Evolutionary conservation across 1,140 invertebrate genomes (phyloP).

Genomic region (Melipona quadrifasciata): DNA sequence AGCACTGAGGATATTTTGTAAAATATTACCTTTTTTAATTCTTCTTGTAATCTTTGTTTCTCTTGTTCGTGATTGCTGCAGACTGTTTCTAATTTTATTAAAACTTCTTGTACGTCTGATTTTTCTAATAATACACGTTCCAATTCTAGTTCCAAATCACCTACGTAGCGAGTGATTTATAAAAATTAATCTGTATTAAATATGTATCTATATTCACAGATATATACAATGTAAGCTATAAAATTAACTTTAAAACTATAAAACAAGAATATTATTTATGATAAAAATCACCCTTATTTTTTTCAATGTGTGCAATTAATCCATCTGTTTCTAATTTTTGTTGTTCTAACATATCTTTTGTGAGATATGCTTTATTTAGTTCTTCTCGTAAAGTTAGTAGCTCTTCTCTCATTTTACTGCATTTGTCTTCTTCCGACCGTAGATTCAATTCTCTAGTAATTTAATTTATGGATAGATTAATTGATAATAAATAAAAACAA

Average conservation of each 20-base stretch:
- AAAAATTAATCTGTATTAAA: constrained; percentile 15
- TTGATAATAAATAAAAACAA: not conserved
- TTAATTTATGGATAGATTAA: constrained; percentile 52
- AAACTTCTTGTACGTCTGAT: constrained; percentile 87
- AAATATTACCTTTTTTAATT: constrained; percentile 84
- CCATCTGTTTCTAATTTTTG: constrained; percentile 89
- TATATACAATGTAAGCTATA: too few relatives aligned
- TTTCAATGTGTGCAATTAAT: constrained; percentile 88
- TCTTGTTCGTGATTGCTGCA: constrained; percentile 86
- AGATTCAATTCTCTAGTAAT: constrained; percentile 78
- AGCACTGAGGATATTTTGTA: not conserved
- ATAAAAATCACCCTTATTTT: constrained; percentile 84
- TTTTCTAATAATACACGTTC: constrained; percentile 87
- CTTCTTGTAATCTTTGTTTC: constrained; percentile 87
- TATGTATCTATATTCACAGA: not conserved
- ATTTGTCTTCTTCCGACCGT: constrained; percentile 89
- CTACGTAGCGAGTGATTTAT: constrained; percentile 74
- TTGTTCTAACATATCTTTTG: constrained; percentile 89
- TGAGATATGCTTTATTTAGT: constrained; percentile 87
- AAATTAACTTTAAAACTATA: not conserved
- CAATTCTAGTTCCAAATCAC: constrained; percentile 89
- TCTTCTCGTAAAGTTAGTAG: constrained; percentile 88
- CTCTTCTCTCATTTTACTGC: constrained; percentile 88
- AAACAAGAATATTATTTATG: not conserved
- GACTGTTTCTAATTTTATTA: constrained; percentile 87